Base-by-base conservation (phyloP, 2,113 vertebrate genomes). In the Thunnus maccoyii region DNA sequence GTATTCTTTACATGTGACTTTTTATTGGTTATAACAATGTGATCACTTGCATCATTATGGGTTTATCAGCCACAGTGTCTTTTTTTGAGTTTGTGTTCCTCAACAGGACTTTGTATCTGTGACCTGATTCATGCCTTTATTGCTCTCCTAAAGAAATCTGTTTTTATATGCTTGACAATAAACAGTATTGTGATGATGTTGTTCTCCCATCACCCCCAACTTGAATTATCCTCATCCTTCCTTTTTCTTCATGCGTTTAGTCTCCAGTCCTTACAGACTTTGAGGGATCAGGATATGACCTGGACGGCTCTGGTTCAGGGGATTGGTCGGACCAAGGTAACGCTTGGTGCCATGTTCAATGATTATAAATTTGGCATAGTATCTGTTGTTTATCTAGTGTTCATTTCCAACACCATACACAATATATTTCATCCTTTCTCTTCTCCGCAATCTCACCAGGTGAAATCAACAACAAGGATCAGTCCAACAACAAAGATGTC, bases 241-340 rank as follows among this genome's bases (percentile, higher is more conserved):
- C 3, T 14, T 68, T 73, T 70, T 11, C 0, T 63, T 15, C 47
- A n/a, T 78, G 10, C 27, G 41, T 71, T 58, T 61, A 91, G 90
- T 50, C 52, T 46, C 48, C 51, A 58, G 75, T 78, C 66, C 85
- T 87, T 50, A 94, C 94, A 16, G 96, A 97, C 47, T 87, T 92
- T 3, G 96, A 96, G 22, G 94, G 93, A 65, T 97, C 96, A 15
- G 96, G 94, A 15, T 91, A 95, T 32, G 94, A 95, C 78, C 89
- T 93, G 0, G 95, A 95, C 0, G 93, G 90, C 76, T 97, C 94
- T 1, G 95, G 96, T 68, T 93, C 90, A 55, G 86, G 88, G 56
- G 75, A 84, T 3, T 72, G 54, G 66, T 52, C 74, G 60, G 86
- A 82, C 1, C 5, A 60, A 36, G 86, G 92, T 93, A 87, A 88